Evolutionary conservation across 1,140 invertebrate genomes (phyloP), one percentile per base, ranked within the genome.

Genomic region (Oedothorax gibbosus): DNA sequence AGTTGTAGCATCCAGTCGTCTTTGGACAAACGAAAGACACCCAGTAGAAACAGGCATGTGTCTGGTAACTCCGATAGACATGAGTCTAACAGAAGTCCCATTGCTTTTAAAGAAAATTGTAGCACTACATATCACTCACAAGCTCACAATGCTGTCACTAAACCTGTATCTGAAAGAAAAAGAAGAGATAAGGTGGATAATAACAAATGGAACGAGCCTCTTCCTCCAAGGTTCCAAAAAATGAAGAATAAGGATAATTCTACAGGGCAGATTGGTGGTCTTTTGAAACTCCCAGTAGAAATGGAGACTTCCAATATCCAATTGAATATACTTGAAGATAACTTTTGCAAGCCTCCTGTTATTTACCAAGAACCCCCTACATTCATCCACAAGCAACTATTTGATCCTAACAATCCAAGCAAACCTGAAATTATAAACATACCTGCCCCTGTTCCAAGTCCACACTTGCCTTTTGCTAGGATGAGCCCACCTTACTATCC

Each of bases 381-480:
- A 89, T 76, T 71, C 62, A 81, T 84, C 50, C 91, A 91, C 86
- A 92, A 91, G 88, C 92, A 91, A 9, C 88, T 94, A 15, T 94
- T 92, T 88, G 93, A 94, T 89, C 93, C 93, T 5, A 93, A 93
- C 86, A 94, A 94, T 90, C 94, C 94, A 2, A 91, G 91, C 86
- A 94, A 93, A 89, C 93, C 93, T 18, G 94, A 94, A 83, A 90
- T 94, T 86, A 91, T 94, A 18, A 91, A 87, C 65, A 77, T 85
- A 53, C 83, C 83, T 21, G 83, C 83, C 15, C 72, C 72, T 20
- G n/a, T 60, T 50, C 72, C 65, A 21, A 21, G 20, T 10, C 9
- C 72, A 21, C 65, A 68, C n/a, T 20, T 85, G 56, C 56, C n/a
- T 56, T 78, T 60, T 64, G 12, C 51, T 14, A 77, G 56, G 14